Percentiles rank a stretch among this genome's conserved stretches.
Conservation (phyloP, 1,140 invertebrate genomes). For the Limonius californicus region DNA sequence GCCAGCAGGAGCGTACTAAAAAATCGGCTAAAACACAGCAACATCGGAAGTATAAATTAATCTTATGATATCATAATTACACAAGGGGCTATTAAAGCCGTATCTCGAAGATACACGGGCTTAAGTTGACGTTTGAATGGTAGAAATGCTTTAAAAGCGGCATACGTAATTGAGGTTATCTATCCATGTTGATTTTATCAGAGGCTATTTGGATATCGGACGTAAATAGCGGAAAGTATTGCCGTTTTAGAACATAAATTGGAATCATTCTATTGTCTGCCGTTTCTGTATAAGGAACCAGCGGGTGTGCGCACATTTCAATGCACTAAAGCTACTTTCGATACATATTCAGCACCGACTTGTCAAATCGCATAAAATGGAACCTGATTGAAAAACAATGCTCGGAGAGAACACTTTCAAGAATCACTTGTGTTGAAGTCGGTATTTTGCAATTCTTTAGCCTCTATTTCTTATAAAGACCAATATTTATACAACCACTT, state of each 20-base stretch:
- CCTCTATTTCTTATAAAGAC: too few relatives aligned
- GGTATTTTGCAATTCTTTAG: too few relatives aligned
- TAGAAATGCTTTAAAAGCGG: conserved; percentile 4
- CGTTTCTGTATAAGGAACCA: neutral
- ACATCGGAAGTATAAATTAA: neutral
- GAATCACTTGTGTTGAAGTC: too few relatives aligned
- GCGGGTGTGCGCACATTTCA: neutral
- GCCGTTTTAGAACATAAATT: conserved; percentile 8
- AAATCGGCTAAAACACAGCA: too few relatives aligned
- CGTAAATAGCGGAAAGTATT: conserved; percentile 7
- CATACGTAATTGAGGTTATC: conserved; percentile 16
- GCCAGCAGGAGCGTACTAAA: too few relatives aligned
- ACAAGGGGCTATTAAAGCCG: neutral
- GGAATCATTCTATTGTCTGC: conserved; percentile 3
- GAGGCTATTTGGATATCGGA: neutral
- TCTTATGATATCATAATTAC: neutral
- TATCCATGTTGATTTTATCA: conserved; percentile 14
- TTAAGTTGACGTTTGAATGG: conserved; percentile 8
- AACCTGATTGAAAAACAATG: too few relatives aligned
- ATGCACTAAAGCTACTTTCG: neutral
- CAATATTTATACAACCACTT: too few relatives aligned
- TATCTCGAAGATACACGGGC: neutral
- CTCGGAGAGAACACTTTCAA: too few relatives aligned
- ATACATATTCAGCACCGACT: too few relatives aligned
- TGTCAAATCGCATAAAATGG: too few relatives aligned